Evolutionary conservation across 2,797 vertebrate genomes (phyloP).

Genomic region (Paramormyrops hopkinsi): DNA sequence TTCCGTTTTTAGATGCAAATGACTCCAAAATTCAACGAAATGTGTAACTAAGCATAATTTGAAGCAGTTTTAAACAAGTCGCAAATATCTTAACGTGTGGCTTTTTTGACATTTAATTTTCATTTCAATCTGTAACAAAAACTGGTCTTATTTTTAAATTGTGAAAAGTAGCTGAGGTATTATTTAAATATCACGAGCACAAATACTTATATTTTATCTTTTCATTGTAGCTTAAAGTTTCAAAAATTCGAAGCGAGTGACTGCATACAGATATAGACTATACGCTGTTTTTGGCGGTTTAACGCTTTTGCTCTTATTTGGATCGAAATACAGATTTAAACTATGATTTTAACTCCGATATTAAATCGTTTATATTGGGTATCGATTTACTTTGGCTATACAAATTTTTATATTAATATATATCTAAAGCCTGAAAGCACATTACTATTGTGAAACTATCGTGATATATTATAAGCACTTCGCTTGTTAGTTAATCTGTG

Average conservation of each 20-base stretch:
- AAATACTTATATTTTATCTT: slow-evolving; percentile 33
- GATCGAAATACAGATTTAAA: background rate
- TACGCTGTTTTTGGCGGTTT: slow-evolving; percentile 29
- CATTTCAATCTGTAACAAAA: background rate
- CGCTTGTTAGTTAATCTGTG: background rate
- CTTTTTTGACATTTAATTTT: background rate
- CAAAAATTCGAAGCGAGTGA: slow-evolving; percentile 47
- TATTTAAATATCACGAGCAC: background rate
- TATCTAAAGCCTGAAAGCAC: background rate
- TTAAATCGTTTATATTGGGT: background rate
- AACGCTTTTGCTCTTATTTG: slow-evolving; percentile 32
- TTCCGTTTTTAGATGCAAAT: background rate
- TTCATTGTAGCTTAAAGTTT: slow-evolving; percentile 48
- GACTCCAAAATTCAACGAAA: background rate
- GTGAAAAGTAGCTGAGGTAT: background rate
- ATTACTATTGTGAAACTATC: background rate
- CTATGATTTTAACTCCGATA: background rate
- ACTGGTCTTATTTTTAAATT: background rate
- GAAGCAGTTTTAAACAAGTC: background rate
- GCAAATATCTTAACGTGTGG: background rate
- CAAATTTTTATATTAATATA: background rate
- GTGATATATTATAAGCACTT: background rate
- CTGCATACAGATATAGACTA: slow-evolving; percentile 49
- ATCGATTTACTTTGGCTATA: background rate
- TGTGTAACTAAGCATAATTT: background rate